Conservation (phyloP, 1,140 invertebrate genomes). For the Drosophila littoralis region DNA sequence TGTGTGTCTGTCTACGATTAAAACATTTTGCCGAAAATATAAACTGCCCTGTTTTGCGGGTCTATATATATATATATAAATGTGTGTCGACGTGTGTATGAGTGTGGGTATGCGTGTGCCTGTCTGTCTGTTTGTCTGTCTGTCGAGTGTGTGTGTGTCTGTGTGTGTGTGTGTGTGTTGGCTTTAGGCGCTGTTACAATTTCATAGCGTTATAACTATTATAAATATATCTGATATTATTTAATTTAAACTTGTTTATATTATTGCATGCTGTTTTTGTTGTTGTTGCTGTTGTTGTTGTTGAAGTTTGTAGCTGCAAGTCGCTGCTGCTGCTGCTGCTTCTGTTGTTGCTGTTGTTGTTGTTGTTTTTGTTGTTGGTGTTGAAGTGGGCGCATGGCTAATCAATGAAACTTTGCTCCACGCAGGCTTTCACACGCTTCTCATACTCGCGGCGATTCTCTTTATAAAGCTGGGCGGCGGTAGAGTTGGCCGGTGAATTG, state of each 20-base stretch:
- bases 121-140: slow-evolving; percentile 27
- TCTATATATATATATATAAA: slow-evolving; percentile 40
- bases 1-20: slow-evolving; percentile 35
- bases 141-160: slow-evolving; percentile 14
- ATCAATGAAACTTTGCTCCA: slow-evolving; percentile 98
- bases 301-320: slow-evolving; percentile 49
- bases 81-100: slow-evolving; percentile 24
- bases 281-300: slow-evolving; percentile 22
- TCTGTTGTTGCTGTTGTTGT: slow-evolving; percentile 28
- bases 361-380: slow-evolving; percentile 51
- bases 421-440: slow-evolving; percentile 97
- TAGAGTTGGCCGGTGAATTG: slow-evolving; percentile 97
- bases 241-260: slow-evolving; percentile 79
- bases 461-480: slow-evolving; percentile 98
- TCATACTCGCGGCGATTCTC: slow-evolving; percentile 98
- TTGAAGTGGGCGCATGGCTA: slow-evolving; percentile 86
- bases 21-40: slow-evolving; percentile 46
- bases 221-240: slow-evolving; percentile 78
- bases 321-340: slow-evolving; percentile 32
- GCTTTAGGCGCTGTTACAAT: slow-evolving; percentile 74
- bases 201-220: slow-evolving; percentile 75
- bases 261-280: slow-evolving; percentile 72
- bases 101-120: slow-evolving; percentile 18
- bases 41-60: slow-evolving; percentile 50
- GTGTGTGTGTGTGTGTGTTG: slow-evolving; percentile 14